Evolutionary conservation across 2,797 vertebrate genomes (phyloP), one percentile per base, ranked within the genome.

Genomic region (Hypotaenidia philippensis): DNA sequence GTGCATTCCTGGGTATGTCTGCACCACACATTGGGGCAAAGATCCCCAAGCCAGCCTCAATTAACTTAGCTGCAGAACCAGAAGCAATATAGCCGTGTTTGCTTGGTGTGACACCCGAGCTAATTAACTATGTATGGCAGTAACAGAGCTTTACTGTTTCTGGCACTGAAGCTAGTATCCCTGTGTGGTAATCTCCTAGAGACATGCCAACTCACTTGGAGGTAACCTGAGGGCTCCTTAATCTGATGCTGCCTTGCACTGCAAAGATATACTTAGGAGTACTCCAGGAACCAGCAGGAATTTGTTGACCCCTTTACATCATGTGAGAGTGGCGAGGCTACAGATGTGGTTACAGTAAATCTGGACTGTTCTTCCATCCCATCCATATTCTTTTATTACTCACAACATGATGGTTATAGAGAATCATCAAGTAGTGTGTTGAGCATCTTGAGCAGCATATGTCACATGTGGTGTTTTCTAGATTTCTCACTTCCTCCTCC

Each of bases 31-130:
- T 27, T 79, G 93, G 94, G 93, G 93, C 96, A 95, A 94, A 96
- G 90, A 95, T 97, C 93, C 88, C 77, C 83, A 90, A 90, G 86
- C 91, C 93, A 94, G 74, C 34, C 36, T 93, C 93, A 97, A 95
- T 94, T 96, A 95, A 95, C 70, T 84, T 47, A 3, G 18, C 90
- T 69, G 90, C 91, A 90, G 91, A 93, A 95, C 65, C 85, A 88
- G 88, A 50, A 95, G 96, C 94, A 87, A 59, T 93, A 84, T 88
- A 91, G 91, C 86, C 3, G 19, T 87, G 90, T 94, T 91, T 94
- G 93, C 86, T 82, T 6, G 13, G 50, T 53, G 70, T 79, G 95
- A 94, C 95, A 96, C 83, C 52, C 77, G 11, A 95, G 93, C 92
- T 95, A 95, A 96, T 96, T 93, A 96, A 89, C 90, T 79, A 93